phyloP scores from a whole-genome alignment of 2,888 invertebrate species.

The Cryptocephalus primarius region DNA sequence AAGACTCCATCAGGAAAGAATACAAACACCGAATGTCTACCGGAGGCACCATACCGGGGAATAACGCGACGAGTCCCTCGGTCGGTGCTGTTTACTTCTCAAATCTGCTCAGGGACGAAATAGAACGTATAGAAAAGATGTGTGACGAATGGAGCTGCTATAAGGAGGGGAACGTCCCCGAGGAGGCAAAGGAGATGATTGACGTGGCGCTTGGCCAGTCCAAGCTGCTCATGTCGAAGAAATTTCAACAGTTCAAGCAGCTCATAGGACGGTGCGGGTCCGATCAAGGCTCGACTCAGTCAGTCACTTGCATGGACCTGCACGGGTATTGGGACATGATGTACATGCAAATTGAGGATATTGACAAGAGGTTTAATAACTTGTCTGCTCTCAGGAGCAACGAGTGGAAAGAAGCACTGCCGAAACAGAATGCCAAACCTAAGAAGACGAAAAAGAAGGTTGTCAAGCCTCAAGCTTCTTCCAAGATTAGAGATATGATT shows the following conservation, averaged over 20 bases:
- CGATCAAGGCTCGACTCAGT: slow-evolving; percentile 8
- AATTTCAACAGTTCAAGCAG: slow-evolving; percentile 51
- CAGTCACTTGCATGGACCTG: slow-evolving; percentile 57
- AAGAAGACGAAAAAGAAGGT: slow-evolving; percentile 2
- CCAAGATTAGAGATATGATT: slow-evolving; percentile 23
- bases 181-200: slow-evolving; percentile 47
- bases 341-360: slow-evolving; percentile 60
- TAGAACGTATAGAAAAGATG: slow-evolving; percentile 39
- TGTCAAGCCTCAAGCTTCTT: slow-evolving; percentile 12
- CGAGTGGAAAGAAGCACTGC: slow-evolving; percentile 41
- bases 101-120: slow-evolving; percentile 41
- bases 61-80: slow-evolving; percentile 21
- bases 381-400: slow-evolving; percentile 37
- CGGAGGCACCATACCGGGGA: slow-evolving; percentile 5
- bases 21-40: slow-evolving; percentile 26
- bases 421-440: not conserved
- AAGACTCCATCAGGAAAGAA: slow-evolving; percentile 47
- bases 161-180: slow-evolving; percentile 35
- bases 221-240: slow-evolving; percentile 61
- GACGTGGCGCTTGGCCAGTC: slow-evolving; percentile 69
- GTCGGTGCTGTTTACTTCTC: slow-evolving; percentile 37
- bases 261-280: not conserved
- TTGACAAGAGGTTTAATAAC: slow-evolving; percentile 49
- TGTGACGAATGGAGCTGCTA: slow-evolving; percentile 47
- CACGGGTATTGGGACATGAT: slow-evolving; percentile 87